phyloP scores from a whole-genome alignment of 2,888 invertebrate species.

The Cabera pusaria region DNA sequence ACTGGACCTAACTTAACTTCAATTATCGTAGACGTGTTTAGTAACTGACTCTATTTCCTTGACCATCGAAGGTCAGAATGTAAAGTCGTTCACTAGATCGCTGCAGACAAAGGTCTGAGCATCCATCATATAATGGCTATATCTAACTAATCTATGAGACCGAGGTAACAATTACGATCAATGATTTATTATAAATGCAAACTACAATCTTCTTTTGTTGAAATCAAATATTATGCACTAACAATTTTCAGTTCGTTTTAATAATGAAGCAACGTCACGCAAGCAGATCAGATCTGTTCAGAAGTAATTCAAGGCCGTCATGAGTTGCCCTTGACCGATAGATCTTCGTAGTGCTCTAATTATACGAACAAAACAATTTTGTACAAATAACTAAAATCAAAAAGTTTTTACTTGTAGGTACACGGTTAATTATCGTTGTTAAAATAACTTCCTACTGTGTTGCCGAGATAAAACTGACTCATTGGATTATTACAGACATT shows the following conservation, averaged over 20 bases:
- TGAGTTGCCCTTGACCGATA: constrained; percentile 62
- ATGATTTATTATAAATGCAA: constrained; percentile 4
- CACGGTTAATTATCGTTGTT: constrained; percentile 9
- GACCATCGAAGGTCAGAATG: constrained; percentile 72
- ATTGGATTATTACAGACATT: neutral
- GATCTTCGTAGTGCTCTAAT: constrained; percentile 45
- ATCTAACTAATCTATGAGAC: constrained; percentile 6
- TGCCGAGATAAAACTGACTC: constrained; percentile 1
- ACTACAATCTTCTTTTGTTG: constrained; percentile 21
- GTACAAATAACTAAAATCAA: no score
- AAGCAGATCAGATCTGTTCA: constrained; percentile 49
- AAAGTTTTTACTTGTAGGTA: no score
- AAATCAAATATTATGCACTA: constrained; percentile 19
- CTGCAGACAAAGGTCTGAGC: constrained; percentile 42
- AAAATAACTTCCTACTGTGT: constrained; percentile 17
- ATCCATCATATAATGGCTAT: constrained; percentile 46
- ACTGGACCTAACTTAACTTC: constrained; percentile 51
- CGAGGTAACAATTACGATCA: constrained; percentile 22
- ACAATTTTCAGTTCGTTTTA: constrained; percentile 28
- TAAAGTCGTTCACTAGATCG: constrained; percentile 61
- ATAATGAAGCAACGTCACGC: constrained; percentile 55
- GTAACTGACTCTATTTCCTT: constrained; percentile 72
- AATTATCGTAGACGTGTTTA: constrained; percentile 61
- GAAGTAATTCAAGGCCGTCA: constrained; percentile 55
- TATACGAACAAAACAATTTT: no score